These are phyloP conservation scores for Cydia fagiglandana DNA, from an alignment of 1,140 invertebrate genomes.

Conservation along the genomic window DNA sequence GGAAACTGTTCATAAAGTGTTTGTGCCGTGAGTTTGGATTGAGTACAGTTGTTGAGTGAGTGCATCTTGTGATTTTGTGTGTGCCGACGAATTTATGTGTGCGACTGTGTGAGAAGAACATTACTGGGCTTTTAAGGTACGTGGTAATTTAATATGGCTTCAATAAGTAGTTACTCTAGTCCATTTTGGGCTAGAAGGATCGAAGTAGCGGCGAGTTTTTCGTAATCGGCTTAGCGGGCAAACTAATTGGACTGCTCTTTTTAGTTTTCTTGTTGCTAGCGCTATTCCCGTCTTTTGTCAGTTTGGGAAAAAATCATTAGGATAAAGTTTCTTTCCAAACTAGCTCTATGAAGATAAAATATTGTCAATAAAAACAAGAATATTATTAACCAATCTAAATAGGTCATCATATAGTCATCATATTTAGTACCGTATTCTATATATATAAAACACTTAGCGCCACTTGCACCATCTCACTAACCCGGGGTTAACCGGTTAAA, in stretches of 20 bases:
- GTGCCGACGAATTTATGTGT: constrained; percentile 52
- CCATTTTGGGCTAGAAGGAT: constrained; percentile 2
- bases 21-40: constrained; percentile 52
- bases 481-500: too few relatives aligned
- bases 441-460: too few relatives aligned
- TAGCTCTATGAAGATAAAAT: too few relatives aligned
- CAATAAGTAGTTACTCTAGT: constrained; percentile 13
- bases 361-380: background rate
- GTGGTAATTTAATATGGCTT: constrained; percentile 34
- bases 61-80: constrained; percentile 46
- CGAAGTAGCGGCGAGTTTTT: constrained; percentile 10
- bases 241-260: constrained; percentile 25
- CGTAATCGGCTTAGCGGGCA: constrained; percentile 23
- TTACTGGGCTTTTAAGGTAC: constrained; percentile 45
- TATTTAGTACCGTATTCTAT: background rate
- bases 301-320: background rate
- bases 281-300: background rate
- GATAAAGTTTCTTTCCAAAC: background rate
- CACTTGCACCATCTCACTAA: too few relatives aligned
- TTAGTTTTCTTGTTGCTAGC: constrained; percentile 2
- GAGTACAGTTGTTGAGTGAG: constrained; percentile 43
- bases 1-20: constrained; percentile 50
- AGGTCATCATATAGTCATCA: too few relatives aligned
- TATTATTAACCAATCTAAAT: background rate
- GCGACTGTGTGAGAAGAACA: constrained; percentile 47